phyloP scores from a whole-genome alignment of 2,113 vertebrate species.

The Tiliqua scincoides region DNA sequence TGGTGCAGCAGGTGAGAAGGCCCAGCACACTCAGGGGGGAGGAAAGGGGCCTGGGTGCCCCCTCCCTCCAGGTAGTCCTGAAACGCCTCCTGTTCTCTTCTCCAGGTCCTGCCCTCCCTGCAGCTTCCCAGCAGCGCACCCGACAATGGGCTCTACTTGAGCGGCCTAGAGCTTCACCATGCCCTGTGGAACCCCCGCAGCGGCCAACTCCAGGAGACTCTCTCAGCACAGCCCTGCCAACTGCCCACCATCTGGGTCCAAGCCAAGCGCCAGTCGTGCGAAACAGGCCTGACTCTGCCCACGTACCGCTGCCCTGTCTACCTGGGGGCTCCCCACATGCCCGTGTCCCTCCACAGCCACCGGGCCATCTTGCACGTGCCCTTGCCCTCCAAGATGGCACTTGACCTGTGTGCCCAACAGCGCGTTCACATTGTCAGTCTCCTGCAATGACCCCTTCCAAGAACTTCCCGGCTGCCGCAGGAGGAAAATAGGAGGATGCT shows the following conservation, averaged over 20 bases:
- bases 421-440: constrained; percentile 73
- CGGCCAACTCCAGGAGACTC: constrained; percentile 67
- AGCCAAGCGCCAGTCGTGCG: not conserved
- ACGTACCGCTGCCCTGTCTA: constrained; percentile 77
- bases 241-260: constrained; percentile 74
- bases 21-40: rapidly evolving
- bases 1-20: constrained; percentile 51
- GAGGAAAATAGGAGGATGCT: no score
- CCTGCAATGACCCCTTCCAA: not conserved
- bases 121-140: constrained; percentile 27
- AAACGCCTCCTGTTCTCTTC: not conserved
- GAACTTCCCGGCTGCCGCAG: no score
- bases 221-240: constrained; percentile 59
- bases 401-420: constrained; percentile 69
- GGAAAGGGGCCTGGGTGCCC: rapidly evolving
- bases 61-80: not conserved
- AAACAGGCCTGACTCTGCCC: not conserved
- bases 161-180: constrained; percentile 79
- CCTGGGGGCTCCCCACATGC: constrained; percentile 25
- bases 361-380: constrained; percentile 70
- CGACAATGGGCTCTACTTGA: constrained; percentile 69
- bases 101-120: constrained; percentile 2
- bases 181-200: constrained; percentile 77
- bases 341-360: constrained; percentile 53
- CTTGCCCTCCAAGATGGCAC: constrained; percentile 67